Conservation (phyloP, 2,797 vertebrate species). For the Syncerus caffer region DNA sequence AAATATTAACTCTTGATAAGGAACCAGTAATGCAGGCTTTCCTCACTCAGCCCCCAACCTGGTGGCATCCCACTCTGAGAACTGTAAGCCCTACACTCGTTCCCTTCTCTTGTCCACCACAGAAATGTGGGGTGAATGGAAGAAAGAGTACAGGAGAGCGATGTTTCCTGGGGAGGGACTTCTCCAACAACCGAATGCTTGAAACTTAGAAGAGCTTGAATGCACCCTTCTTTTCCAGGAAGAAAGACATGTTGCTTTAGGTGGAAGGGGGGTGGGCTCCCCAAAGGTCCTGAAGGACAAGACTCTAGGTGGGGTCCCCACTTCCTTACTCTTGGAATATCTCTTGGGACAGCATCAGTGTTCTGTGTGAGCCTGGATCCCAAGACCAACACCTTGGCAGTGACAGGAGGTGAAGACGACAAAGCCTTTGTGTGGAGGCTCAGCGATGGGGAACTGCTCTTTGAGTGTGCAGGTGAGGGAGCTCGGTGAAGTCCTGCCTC, state of each 20-base stretch:
- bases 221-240: background rate
- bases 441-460: constrained; percentile 90
- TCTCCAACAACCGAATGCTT: background rate
- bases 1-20: background rate
- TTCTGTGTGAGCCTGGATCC: constrained; percentile 96
- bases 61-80: background rate
- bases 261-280: background rate
- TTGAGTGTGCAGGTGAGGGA: constrained; percentile 92
- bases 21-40: background rate
- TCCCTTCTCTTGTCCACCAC: background rate
- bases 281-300: background rate
- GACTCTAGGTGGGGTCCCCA: background rate
- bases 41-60: background rate
- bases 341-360: constrained; percentile 88
- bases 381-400: constrained; percentile 89
- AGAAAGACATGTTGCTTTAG: background rate
- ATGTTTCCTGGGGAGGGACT: background rate
- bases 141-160: background rate
- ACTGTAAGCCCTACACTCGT: background rate
- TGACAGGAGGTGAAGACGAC: constrained; percentile 96
- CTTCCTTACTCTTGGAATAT: background rate
- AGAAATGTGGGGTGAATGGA: background rate
- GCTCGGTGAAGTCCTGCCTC: rapidly evolving
- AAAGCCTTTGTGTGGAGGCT: constrained; percentile 95
- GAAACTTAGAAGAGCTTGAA: background rate